These are phyloP conservation scores for Agelas oroides DNA, from an alignment of 37 sponge, comb jelly and placozoan genomes.

Conservation along the genomic window DNA sequence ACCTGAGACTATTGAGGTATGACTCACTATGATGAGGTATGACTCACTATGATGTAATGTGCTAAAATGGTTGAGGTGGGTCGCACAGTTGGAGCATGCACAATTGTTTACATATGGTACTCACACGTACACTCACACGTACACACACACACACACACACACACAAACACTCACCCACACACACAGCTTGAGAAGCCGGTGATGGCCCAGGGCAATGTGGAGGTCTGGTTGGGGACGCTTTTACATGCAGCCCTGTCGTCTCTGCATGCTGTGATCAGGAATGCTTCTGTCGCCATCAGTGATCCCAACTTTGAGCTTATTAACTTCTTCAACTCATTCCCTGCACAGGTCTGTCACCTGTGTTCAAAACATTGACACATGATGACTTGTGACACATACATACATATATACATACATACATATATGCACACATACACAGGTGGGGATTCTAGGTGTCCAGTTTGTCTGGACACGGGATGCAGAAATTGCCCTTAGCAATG, in stretches of 20 bases:
- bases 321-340: slow-evolving; percentile 85
- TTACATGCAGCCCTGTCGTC: slow-evolving; percentile 70
- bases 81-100: no score
- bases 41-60: no score
- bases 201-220: slow-evolving; percentile 94
- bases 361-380: no score
- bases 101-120: no score
- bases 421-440: slow-evolving; percentile 11
- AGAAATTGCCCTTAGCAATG: slow-evolving; percentile 77
- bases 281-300: slow-evolving; percentile 75
- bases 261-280: slow-evolving; percentile 85
- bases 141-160: slow-evolving; percentile 19
- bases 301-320: slow-evolving; percentile 94
- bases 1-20: slow-evolving; percentile 94
- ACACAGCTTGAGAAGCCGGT: slow-evolving; percentile 89
- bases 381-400: no score
- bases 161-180: no score
- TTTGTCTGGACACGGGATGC: slow-evolving; percentile 95
- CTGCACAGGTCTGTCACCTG: slow-evolving; percentile 91
- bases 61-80: no score
- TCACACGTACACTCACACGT: no score
- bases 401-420: no score
- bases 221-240: slow-evolving; percentile 91
- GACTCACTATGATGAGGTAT: neutral
- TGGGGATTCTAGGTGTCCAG: slow-evolving; percentile 94